Base-by-base conservation (phyloP, 1,140 invertebrate species). In the Trypoxylus dichotomus region DNA sequence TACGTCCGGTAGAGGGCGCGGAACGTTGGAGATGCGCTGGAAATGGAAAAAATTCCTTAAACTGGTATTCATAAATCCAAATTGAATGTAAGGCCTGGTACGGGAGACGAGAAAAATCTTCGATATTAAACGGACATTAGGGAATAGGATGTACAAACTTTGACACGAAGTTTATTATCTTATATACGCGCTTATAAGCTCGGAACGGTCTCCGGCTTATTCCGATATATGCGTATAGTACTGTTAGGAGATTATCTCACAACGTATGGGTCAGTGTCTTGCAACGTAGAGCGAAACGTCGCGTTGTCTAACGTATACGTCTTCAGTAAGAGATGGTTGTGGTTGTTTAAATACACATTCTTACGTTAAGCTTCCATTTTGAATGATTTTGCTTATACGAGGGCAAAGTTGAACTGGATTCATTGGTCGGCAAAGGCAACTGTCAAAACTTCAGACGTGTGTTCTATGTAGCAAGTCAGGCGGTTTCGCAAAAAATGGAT, bases 1-100 rank as follows among this genome's bases (percentile, higher is more conserved):
- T 25, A 68, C 24, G 21, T 15, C 1, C 24, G 60, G 24, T 13
- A 54, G 47, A 54, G 47, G 47, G 47, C 47, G 60, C 60, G 60
- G 27, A 25, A 68, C 24, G 13, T 24, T 29, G 1, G 19, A 24
- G 21, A 68, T 24, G 47, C 15, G 47, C 47, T 2, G 15, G 32
- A 37, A 58, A 29, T 5, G 60, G 24, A 63, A 63, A 58, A 68
- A 24, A 68, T 68, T 68, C 21, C 24, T 24, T 68, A 68, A 68
- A 68, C 60, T 68, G 60, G 60, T 68, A 68, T 68, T 68, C 24
- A 68, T 68, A 68, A 68, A 68, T 68, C 60, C 60, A 29, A 68
- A 68, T 68, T 68, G 19, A 68, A 68, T 68, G 60, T 15, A 54
- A 54, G 7, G 47, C 13, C 15, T 54, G 6, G 47, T 54, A 6